Evolutionary conservation across 2,888 invertebrate genomes (phyloP), one percentile per base, ranked within the genome.

Genomic region (Agonopterix heracliana): DNA sequence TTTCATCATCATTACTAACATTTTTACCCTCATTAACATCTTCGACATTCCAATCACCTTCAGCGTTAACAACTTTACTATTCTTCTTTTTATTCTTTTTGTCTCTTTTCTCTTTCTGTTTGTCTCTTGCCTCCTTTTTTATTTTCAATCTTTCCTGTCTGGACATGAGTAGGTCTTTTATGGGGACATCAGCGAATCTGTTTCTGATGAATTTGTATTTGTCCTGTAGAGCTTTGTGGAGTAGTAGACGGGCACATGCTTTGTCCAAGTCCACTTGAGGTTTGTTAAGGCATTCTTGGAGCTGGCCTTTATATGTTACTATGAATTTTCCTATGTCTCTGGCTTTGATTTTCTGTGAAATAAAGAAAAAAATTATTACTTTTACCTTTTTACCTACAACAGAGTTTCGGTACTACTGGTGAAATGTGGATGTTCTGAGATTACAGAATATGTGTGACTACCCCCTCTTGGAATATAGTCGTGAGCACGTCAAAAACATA

Each of bases 291-390:
- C 77, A 75, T 1, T 68, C 70, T 49, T 74, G 74, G 1, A 87
- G 57, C 45, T 81, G 68, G 12, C 78, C 85, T 50, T 70, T 76
- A 43, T 85, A 82, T 12, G 80, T 82, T 1, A 86, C 74, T 44
- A 78, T 81, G 54, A 88, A 88, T 52, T 74, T 74, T 12, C 85
- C 87, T 47, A 88, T 50, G 38, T 84, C 83, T 52, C 74, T 79
- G 2, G 85, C 66, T 65, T 84, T 83, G n/a, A 87, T 71, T 82
- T 87, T 88, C 88, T 88, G 82, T 9, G 73, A 79, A 41, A 45
- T 38, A 10, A 38, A 38, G 9, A 38, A 1, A 38, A 36, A 36
- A 38, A n/a, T 38, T 10, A 38, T 38, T 4, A 38, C 9, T 35
- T 35, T 35, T 35, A 35, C 35, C 35, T 35, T 35, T 35, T n/a